Conservation (phyloP, 2,113 vertebrate genomes). For the Menura novaehollandiae region DNA sequence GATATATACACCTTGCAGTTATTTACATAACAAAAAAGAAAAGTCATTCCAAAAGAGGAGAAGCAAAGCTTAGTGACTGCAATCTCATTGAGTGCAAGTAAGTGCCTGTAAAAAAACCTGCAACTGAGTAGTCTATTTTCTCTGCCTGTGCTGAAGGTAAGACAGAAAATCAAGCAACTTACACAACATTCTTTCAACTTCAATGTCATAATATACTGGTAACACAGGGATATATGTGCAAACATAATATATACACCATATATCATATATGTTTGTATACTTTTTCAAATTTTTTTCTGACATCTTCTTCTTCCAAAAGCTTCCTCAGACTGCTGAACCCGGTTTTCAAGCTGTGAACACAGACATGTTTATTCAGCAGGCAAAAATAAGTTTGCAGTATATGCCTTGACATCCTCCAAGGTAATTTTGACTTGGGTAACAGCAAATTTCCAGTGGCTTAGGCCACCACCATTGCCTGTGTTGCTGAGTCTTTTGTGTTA, state of each 20-base stretch:
- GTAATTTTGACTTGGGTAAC: not conserved
- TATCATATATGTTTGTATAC: not conserved
- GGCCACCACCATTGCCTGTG: rapidly evolving
- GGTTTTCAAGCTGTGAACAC: not conserved
- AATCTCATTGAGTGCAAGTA: not conserved
- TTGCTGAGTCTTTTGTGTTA: not conserved
- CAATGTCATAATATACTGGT: not conserved
- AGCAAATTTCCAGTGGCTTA: not conserved
- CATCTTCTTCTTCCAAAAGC: not conserved
- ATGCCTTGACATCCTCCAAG: not conserved
- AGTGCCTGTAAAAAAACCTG: not conserved
- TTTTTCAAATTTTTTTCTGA: not conserved
- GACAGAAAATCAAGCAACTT: not conserved
- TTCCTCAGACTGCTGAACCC: not conserved
- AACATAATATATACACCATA: not conserved
- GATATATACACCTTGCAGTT: not conserved
- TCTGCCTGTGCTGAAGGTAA: not conserved
- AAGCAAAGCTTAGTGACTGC: not conserved
- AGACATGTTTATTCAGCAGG: not conserved
- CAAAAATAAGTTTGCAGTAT: not conserved
- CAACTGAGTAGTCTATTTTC: constrained; percentile 1
- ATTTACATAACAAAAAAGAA: constrained; percentile 18
- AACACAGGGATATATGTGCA: not conserved
- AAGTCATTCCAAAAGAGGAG: not conserved
- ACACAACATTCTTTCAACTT: not conserved